Base-by-base conservation (phyloP, 1,140 invertebrate species). In the Manduca sexta region DNA sequence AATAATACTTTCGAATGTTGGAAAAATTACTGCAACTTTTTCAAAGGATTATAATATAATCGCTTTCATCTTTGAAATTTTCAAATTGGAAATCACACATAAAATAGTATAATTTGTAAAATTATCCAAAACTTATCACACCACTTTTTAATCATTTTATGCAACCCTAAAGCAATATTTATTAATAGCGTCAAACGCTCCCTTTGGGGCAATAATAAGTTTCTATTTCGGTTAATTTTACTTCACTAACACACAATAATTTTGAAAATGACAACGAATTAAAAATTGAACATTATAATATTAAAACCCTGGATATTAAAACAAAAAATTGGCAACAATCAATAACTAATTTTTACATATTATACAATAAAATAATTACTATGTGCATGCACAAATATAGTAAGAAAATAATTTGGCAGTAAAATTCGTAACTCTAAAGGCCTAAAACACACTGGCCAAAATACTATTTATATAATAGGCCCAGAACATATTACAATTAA, bases 351-450 rank as follows among this genome's bases (percentile, higher is more conserved):
- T 75, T 49, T 66, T 78, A 80, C 69, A 77, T 80, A 78, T 78
- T 66, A 75, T 81, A 76, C 64, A 83, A 79, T 81, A 76, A 80
- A 84, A 84, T 84, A 83, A 84, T 84, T 78, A 80, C 72, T 74
- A 81, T 79, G 77, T 82, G 76, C 77, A 83, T 74, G 75, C 77
- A 82, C 82, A 82, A 85, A 81, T 80, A 81, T 78, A 68, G 75
- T 85, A 83, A 79, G 82, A 85, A 85, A 85, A 82, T 80, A 85
- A 85, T 83, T 85, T 85, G 82, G 82, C 82, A 85, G 82, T 85
- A 83, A 85, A 83, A 83, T 85, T 83, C 79, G 77, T 85, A 85
- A 81, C 63, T 70, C 77, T 85, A 83, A 78, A 80, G 77, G 79
- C 79, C 81, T 70, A 74, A 43, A 74, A 76, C 74, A 73, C 72